Evolutionary conservation across 2,888 invertebrate genomes (phyloP).

Genomic region (Agonopterix subpropinquella): DNA sequence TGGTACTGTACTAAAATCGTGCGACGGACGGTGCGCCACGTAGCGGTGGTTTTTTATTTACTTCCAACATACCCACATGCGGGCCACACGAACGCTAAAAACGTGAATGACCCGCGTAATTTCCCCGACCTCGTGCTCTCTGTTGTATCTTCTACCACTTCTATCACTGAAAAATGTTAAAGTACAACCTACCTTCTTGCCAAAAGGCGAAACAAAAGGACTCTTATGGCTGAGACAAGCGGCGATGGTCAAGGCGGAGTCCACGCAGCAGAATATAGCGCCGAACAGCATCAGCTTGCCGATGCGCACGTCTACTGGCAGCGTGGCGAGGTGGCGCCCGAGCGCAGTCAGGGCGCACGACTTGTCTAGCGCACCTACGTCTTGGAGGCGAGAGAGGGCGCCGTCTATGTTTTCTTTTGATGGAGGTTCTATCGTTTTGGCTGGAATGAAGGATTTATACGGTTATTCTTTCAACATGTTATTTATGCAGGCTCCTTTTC

Average conservation of each 20-base stretch:
- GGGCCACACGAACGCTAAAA: too few species aligned
- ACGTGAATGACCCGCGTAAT: too few species aligned
- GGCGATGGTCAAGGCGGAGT: constrained; percentile 93
- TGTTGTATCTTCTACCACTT: too few species aligned
- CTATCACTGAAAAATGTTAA: too few species aligned
- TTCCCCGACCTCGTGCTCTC: too few species aligned
- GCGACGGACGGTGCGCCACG: too few species aligned
- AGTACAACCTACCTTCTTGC: constrained; percentile 70
- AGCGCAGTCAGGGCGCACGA: constrained; percentile 85
- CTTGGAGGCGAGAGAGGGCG: constrained; percentile 81
- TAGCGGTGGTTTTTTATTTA: too few species aligned
- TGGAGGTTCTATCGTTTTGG: constrained; percentile 85
- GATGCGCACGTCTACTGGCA: constrained; percentile 93
- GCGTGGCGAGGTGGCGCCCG: constrained; percentile 89
- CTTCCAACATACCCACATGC: too few species aligned
- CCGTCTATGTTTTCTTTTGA: constrained; percentile 78
- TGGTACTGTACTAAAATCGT: too few species aligned
- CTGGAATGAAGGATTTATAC: constrained; percentile 35
- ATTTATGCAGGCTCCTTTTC: too few species aligned
- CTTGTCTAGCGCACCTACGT: constrained; percentile 88
- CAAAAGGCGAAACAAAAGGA: constrained; percentile 85
- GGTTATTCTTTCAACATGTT: too few species aligned
- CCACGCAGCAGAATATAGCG: constrained; percentile 93
- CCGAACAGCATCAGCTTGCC: constrained; percentile 96
- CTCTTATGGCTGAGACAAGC: constrained; percentile 88